Conservation (phyloP, 2,797 vertebrate species). For the Hydrophis major region DNA sequence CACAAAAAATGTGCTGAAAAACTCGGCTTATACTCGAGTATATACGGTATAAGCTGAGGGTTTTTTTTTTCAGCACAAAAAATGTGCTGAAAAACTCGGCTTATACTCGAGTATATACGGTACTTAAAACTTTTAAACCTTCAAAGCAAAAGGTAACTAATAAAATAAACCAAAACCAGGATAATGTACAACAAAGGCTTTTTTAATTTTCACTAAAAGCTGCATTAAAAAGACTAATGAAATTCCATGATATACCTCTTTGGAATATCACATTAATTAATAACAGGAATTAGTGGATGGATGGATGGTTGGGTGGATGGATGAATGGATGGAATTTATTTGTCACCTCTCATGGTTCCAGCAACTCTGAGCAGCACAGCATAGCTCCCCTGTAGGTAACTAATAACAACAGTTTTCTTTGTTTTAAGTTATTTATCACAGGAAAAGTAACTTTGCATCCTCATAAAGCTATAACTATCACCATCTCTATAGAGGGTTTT, state of each 20-base stretch:
- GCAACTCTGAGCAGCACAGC: background rate
- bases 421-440: background rate
- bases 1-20: no score
- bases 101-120: no score
- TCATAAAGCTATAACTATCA: background rate
- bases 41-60: no score
- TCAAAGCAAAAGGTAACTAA: background rate
- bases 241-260: background rate
- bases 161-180: background rate
- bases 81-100: no score
- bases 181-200: background rate
- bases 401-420: background rate
- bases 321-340: background rate
- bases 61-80: no score
- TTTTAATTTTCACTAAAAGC: background rate
- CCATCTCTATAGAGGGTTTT: background rate
- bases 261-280: background rate
- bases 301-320: no score
- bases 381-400: background rate
- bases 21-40: no score
- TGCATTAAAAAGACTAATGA: background rate
- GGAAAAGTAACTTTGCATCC: background rate
- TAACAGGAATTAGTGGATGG: background rate
- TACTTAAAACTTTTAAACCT: background rate
- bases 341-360: background rate